A percentile compares a stretch with the other conserved stretches of the same genome.
phyloP scores from a whole-genome alignment of 2,113 vertebrate species.

The zebrafish (Danio rerio) region DNA sequence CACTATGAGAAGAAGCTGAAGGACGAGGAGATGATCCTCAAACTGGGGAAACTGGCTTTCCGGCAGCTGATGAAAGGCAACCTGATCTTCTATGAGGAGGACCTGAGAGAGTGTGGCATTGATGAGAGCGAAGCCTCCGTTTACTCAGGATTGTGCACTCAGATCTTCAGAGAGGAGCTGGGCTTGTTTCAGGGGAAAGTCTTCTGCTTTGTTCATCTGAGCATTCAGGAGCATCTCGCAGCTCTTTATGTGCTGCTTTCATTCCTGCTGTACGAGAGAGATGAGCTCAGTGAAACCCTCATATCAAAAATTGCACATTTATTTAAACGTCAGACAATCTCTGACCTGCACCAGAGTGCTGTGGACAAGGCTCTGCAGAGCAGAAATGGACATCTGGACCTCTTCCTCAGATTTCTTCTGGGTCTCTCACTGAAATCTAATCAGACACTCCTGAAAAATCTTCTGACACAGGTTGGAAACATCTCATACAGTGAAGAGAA shows the following conservation, averaged over 20 bases:
- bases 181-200: background rate
- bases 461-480: background rate
- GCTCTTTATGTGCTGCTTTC: background rate
- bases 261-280: background rate
- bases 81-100: too few relatives aligned
- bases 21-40: too few relatives aligned
- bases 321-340: background rate
- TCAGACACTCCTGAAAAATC: background rate
- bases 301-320: background rate
- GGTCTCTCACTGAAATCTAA: background rate
- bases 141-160: too few relatives aligned
- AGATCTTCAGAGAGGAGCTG: background rate
- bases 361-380: conserved; percentile 1
- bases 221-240: background rate
- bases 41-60: too few relatives aligned
- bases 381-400: background rate
- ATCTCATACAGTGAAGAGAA: background rate
- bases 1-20: too few relatives aligned
- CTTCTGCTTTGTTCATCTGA: background rate
- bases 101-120: background rate
- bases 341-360: conserved; percentile 2
- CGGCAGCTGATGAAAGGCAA: too few relatives aligned
- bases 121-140: background rate
- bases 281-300: background rate
- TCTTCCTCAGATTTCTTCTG: background rate